These are phyloP conservation scores for Drosophila pullipes DNA, from an alignment of 2,888 invertebrate species.

Conservation along the genomic window DNA sequence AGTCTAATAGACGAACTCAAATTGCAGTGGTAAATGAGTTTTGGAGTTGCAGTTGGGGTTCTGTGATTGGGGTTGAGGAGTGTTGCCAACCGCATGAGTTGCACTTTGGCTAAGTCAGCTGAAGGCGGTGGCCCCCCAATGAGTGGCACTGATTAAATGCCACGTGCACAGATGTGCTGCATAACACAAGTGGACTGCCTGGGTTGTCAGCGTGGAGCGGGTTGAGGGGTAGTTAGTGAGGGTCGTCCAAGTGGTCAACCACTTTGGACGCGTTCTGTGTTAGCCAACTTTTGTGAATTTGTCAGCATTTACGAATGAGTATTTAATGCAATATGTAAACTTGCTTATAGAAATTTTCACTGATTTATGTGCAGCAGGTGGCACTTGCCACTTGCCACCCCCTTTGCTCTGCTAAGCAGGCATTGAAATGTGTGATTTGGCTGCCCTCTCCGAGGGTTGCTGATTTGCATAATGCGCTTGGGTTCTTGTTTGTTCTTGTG, in stretches of 20 bases:
- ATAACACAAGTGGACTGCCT: conserved; percentile 2
- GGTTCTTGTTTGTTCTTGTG: conserved; percentile 42
- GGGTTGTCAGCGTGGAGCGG: background rate
- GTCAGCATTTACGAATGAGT: conserved; percentile 35
- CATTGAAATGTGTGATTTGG: conserved; percentile 61
- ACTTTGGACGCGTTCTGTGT: conserved; percentile 25
- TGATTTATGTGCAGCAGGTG: conserved; percentile 69
- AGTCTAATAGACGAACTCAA: conserved; percentile 41
- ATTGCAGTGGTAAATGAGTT: conserved; percentile 31
- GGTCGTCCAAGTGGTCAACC: conserved; percentile 59
- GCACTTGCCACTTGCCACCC: conserved; percentile 31
- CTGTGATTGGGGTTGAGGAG: background rate
- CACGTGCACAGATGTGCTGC: conserved; percentile 58
- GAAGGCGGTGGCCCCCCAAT: conserved; percentile 38
- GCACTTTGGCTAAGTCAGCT: conserved; percentile 66
- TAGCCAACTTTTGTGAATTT: conserved; percentile 39
- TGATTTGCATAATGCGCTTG: conserved; percentile 76
- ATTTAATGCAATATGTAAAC: conserved; percentile 59
- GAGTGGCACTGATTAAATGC: conserved; percentile 70
- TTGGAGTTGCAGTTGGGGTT: conserved; percentile 5
- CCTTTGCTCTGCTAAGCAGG: conserved; percentile 60
- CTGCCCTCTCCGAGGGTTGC: conserved; percentile 49
- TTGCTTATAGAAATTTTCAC: conserved; percentile 40
- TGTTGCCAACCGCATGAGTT: conserved; percentile 68
- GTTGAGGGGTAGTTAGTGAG: background rate